phyloP scores from a whole-genome alignment of 2,888 invertebrate genomes.

The Oscheius sp. region DNA sequence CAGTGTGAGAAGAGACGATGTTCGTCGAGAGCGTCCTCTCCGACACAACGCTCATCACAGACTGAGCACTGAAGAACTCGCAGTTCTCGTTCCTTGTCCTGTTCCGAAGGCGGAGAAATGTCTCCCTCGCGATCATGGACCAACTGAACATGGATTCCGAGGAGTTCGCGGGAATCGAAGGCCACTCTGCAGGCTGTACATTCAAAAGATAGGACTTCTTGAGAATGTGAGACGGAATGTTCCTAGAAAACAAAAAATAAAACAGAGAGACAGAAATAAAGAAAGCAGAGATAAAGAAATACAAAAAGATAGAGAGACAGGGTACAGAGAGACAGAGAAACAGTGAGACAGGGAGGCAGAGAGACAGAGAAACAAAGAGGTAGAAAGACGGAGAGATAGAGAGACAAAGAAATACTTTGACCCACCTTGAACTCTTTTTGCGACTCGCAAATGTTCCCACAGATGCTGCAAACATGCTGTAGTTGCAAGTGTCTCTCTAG shows the following conservation, averaged over 20 bases:
- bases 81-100: slow-evolving; percentile 28
- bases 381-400: not conserved
- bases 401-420: not conserved
- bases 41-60: slow-evolving; percentile 50
- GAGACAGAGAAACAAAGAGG: not conserved
- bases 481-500: slow-evolving; percentile 39
- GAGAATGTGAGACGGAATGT: slow-evolving; percentile 41
- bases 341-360: not conserved
- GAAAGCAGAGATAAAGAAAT: too few species aligned
- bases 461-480: slow-evolving; percentile 42
- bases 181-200: slow-evolving; percentile 43
- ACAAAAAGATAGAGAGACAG: not conserved
- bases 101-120: slow-evolving; percentile 12
- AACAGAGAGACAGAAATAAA: not conserved
- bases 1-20: slow-evolving; percentile 50
- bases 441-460: slow-evolving; percentile 40
- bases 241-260: slow-evolving; percentile 37
- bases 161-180: slow-evolving; percentile 31
- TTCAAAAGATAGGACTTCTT: slow-evolving; percentile 40
- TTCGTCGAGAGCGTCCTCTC: slow-evolving; percentile 55
- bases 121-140: slow-evolving; percentile 43
- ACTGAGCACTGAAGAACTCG: slow-evolving; percentile 50
- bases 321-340: not conserved
- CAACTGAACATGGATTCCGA: slow-evolving; percentile 48
- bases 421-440: slow-evolving; percentile 47